These are phyloP conservation scores for Theonella swinhoei DNA, from an alignment of 37 sponge, comb jelly and placozoan species.

Conservation along the genomic window DNA sequence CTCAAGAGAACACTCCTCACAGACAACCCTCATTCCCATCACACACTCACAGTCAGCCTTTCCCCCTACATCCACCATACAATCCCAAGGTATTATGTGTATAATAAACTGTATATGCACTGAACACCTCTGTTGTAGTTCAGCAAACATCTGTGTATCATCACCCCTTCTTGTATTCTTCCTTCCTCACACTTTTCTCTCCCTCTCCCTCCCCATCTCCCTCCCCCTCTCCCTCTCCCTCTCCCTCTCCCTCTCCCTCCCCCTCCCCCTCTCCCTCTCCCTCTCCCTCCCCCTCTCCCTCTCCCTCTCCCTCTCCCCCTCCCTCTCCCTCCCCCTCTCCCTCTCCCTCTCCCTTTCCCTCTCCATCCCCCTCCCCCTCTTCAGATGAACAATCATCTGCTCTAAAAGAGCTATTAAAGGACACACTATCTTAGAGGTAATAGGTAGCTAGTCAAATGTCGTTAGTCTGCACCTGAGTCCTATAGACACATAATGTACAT, in stretches of 20 bases:
- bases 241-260: not conserved
- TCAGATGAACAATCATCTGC: not conserved
- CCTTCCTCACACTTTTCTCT: not conserved
- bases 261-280: not conserved
- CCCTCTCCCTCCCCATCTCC: not conserved
- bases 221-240: constrained; percentile 4
- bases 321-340: not conserved
- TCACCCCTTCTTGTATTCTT: not conserved
- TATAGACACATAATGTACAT: too few species aligned
- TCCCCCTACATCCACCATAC: not conserved
- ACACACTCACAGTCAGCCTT: not conserved
- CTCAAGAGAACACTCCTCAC: constrained; percentile 1
- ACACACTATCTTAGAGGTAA: too few species aligned
- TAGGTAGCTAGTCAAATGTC: too few species aligned
- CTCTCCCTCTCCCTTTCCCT: not conserved
- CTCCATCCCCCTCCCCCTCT: not conserved
- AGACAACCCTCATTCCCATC: constrained; percentile 27
- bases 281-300: constrained; percentile 5
- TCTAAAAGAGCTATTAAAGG: not conserved
- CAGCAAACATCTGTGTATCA: too few species aligned
- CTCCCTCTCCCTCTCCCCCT: not conserved
- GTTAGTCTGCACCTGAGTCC: too few species aligned
- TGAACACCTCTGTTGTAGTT: not conserved
- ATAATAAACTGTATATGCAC: not conserved
- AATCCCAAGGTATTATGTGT: not conserved